Base-by-base conservation (phyloP, 2,797 vertebrate species). In the Decapterus maruadsi region DNA sequence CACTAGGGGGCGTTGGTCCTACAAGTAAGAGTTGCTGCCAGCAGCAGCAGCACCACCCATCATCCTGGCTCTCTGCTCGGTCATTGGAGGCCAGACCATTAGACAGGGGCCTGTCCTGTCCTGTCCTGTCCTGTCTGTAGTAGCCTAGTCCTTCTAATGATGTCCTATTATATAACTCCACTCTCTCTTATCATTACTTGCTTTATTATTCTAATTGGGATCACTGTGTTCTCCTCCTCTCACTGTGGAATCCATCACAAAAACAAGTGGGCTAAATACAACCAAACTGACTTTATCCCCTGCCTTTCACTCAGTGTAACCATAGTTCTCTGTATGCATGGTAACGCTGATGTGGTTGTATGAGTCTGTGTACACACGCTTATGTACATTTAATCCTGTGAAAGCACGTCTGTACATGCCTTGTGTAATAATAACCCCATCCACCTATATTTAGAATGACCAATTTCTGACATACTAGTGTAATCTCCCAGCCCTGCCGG, bases 1-100 rank as follows among this genome's bases (percentile, higher is more conserved):
- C 93, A 92, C 91, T 74, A 89, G 92, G 87, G 88, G 93, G 76
- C 91, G 91, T 81, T 93, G 89, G 92, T 92, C 80, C 71, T 26
- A 45, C 22, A 4, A 76, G 50, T 63, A 84, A 57, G 48, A 68
- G 50, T 0, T 17, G 8, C 36, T 38, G 36, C 14, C 29, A n/a
- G 8, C 34, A 29, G 8, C 29, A n/a, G 8, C 34, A 29, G 8
- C 26, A 61, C 17, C 51, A 65, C 4, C 29, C 53, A 43, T 34
- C 69, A 43, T 16, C 22, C 59, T 3, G 22, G 9, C 17, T 68
- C 48, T 60, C 59, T 71, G 73, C 76, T 71, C 71, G 61, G 78
- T 85, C 64, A 69, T 62, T 84, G 63, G 53, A 75, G 69, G 40
- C 68, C 66, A 61, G 57, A 68, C 42, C 78, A 65, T 34, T 61